Evolutionary conservation across 2,888 invertebrate genomes (phyloP), one percentile per base, ranked within the genome.

Genomic region (Heteromurus nitidus): DNA sequence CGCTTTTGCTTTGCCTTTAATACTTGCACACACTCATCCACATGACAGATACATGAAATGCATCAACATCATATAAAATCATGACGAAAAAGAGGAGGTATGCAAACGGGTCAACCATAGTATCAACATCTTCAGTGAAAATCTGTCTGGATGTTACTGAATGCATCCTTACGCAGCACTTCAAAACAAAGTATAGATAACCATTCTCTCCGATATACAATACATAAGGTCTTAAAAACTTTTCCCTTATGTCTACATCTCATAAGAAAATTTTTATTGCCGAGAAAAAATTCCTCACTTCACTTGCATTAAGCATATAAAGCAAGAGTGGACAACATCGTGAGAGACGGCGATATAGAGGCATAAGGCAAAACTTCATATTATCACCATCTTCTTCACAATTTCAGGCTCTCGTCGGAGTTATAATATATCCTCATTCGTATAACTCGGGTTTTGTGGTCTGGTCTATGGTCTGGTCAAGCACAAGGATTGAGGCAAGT

Each of bases 231-330:
- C 1, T 7, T 55, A 3, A 55, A 26, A 16, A n/a, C 47, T 11
- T 16, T 3, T 16, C 47, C 2, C 26, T 22, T 53, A n/a, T 50
- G 11, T 55, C 55, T 9, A 24, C 22, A 53, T 47, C n/a, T 47
- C 11, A n/a, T 16, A 11, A 47, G 47, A 47, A n/a, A n/a, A n/a
- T n/a, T 47, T 47, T 47, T 47, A 47, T 47, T 47, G 55, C n/a
- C 13, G 36, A 22, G 55, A 55, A 55, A 50, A 55, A 55, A 55
- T 55, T 55, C 55, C 55, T 20, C 55, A 55, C 55, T 55, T 55
- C 20, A 55, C 47, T 16, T 47, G 11, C 55, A 55, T 55, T 55
- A 50, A 50, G 11, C n/a, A 36, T 36, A 36, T 36, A 9, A n/a
- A n/a, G n/a, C n/a, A n/a, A n/a, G n/a, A 55, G 55, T 55, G 55